Evolutionary conservation across 1,140 invertebrate genomes (phyloP), one percentile per base, ranked within the genome.

Genomic region (Drosophila fuyamai): DNA sequence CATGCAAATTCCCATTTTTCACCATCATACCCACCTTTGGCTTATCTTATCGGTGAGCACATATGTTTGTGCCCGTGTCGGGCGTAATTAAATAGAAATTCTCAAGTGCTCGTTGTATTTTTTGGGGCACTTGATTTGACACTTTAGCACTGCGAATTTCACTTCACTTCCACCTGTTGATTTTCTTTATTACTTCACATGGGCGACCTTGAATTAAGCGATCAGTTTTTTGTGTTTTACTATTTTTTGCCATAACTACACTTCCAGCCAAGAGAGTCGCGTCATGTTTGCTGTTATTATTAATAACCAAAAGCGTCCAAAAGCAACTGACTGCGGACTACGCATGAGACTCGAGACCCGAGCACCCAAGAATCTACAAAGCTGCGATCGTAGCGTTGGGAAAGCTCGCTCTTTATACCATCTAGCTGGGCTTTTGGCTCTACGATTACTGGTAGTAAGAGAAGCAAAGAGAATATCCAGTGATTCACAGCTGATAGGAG

Each of bases 241-340:
- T n/a, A 29, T 48, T 59, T 67, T 79, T 59, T 54, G 36, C 27
- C 32, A 62, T 62, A 60, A 51, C 29, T 51, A 51, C 13, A 61
- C 43, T 65, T 62, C 16, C 63, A 63, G 77, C 57, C 67, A 60
- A 68, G 38, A 79, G 76, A 66, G 53, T 57, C 76, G 72, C 81
- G 81, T 83, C 81, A 77, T 84, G 44, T 85, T 85, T 84, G 72
- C 67, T 84, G 12, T 78, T 77, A 81, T 81, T 85, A 81, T 85
- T 85, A 82, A 75, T 82, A 73, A 63, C 47, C 74, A 78, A 85
- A 85, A 77, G 77, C 77, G 67, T 77, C 53, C 53, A 59, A 71
- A 63, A 46, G 18, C 75, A 48, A 74, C 81, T 79, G 74, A 85
- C 73, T 48, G 79, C 29, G 36, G 53, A 51, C 65, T 71, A 85